Evolutionary conservation across 2,888 invertebrate genomes (phyloP).

Genomic region (Trissolcus brochymenae): DNA sequence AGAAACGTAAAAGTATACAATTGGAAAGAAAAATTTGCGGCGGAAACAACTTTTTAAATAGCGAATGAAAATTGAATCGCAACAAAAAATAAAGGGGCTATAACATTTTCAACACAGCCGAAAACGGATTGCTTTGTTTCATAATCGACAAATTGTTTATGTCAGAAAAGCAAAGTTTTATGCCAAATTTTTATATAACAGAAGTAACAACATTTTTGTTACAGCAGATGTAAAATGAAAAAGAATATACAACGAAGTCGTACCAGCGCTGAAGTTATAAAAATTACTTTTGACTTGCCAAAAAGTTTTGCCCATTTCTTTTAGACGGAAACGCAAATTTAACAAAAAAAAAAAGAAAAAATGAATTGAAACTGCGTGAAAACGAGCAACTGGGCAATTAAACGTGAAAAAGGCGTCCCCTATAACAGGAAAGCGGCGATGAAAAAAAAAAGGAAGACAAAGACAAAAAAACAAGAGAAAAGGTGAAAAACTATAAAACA

Average conservation of each 20-base stretch:
- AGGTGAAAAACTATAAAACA: constrained; percentile 29
- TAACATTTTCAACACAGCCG: not conserved
- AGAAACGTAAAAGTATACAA: constrained; percentile 3
- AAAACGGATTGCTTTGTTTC: constrained; percentile 4
- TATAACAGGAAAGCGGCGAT: constrained; percentile 9
- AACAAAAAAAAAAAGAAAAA: constrained; percentile 29
- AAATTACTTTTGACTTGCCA: no score
- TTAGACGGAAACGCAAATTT: constrained; percentile 16
- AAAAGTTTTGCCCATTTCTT: no score
- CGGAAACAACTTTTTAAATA: constrained; percentile 14
- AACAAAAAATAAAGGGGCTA: not conserved
- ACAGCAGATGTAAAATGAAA: no score
- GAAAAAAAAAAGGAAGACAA: constrained; percentile 4
- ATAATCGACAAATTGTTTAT: not conserved
- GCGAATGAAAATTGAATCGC: constrained; percentile 7
- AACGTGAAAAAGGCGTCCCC: constrained; percentile 24
- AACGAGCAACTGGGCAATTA: constrained; percentile 26
- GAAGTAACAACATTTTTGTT: no score
- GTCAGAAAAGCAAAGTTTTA: not conserved
- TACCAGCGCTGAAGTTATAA: no score
- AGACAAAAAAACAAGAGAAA: constrained; percentile 1
- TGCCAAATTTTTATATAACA: no score
- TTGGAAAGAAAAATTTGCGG: constrained; percentile 2
- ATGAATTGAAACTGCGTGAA: constrained; percentile 14
- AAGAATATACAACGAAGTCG: no score